Conservation (phyloP, 2,888 invertebrate genomes). For the Galeruca laticollis region DNA sequence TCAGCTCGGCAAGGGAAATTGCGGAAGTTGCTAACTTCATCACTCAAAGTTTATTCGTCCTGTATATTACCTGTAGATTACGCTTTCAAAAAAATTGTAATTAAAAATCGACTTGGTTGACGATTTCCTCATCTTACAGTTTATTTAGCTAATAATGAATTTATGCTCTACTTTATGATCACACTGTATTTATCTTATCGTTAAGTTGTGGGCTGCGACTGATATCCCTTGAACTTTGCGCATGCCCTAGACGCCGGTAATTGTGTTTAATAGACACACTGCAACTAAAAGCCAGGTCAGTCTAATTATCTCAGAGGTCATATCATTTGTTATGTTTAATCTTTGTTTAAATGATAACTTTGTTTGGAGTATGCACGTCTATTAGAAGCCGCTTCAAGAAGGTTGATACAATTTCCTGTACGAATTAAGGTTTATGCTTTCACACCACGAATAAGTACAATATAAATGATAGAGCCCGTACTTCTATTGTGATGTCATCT, state of each 20-base stretch:
- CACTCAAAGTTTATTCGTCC: too few relatives aligned
- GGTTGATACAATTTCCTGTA: conserved; percentile 48
- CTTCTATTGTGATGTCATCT: conserved; percentile 7
- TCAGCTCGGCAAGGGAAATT: too few relatives aligned
- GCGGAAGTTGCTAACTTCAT: too few relatives aligned
- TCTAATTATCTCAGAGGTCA: conserved; percentile 68
- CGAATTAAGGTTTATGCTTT: conserved; percentile 15
- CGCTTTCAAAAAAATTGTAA: too few relatives aligned
- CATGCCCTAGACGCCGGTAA: conserved; percentile 54
- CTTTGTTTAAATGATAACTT: conserved; percentile 65
- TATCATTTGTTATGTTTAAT: conserved; percentile 67
- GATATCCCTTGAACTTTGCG: conserved; percentile 46
- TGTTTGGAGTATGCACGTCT: conserved; percentile 51
- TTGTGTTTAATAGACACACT: conserved; percentile 65
- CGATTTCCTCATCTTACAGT: too few relatives aligned
- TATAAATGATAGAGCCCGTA: neutral
- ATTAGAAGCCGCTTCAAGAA: conserved; percentile 40
- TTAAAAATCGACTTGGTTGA: too few relatives aligned
- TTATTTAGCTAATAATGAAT: too few relatives aligned
- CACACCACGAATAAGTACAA: conserved; percentile 14
- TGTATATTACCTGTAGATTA: too few relatives aligned
- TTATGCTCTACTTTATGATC: too few relatives aligned
- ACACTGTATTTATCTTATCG: too few relatives aligned
- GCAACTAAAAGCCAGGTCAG: conserved; percentile 60
- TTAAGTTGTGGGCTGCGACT: conserved; percentile 21